These are phyloP conservation scores for Morphnarchus princeps DNA, from an alignment of 2,113 vertebrate genomes.

Conservation along the genomic window DNA sequence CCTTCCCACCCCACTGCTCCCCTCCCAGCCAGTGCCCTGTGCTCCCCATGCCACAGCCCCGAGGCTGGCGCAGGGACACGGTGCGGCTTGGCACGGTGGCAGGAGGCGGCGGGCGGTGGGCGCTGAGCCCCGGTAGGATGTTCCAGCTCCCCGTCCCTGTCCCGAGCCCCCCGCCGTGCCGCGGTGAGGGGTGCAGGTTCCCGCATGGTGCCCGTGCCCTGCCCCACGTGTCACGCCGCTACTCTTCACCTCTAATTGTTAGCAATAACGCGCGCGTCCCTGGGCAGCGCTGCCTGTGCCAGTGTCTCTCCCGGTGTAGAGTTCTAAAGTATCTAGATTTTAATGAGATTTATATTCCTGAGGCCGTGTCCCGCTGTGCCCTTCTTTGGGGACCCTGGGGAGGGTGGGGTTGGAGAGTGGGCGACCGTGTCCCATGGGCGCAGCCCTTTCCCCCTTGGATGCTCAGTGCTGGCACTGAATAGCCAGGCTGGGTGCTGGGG, in stretches of 20 bases:
- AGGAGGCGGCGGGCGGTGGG: not conserved
- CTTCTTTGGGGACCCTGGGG: constrained; percentile 31
- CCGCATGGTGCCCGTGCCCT: constrained; percentile 62
- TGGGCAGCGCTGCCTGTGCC: constrained; percentile 51
- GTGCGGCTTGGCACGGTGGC: not conserved
- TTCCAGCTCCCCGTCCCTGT: constrained; percentile 34
- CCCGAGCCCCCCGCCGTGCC: not conserved
- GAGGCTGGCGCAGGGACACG: not conserved
- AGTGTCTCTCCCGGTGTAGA: constrained; percentile 68
- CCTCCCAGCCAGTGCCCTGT: not conserved
- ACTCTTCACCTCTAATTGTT: constrained; percentile 55
- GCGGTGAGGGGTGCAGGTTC: constrained; percentile 1
- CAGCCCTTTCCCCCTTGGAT: not conserved
- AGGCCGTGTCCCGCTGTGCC: constrained; percentile 32
- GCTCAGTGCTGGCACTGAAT: not conserved
- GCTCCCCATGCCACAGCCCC: not conserved
- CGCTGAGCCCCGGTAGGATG: constrained; percentile 12
- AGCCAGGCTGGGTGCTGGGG: not conserved
- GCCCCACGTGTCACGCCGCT: constrained; percentile 2
- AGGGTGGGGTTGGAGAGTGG: not conserved
- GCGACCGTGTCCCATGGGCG: too few species aligned
- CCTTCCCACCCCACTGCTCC: not conserved
- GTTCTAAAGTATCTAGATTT: constrained; percentile 77
- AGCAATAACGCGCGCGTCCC: constrained; percentile 58
- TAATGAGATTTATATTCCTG: constrained; percentile 84